Percentiles rank a stretch among this genome's conserved stretches.
Conservation (phyloP, 1,140 invertebrate species). For the Drosophila albomicans region DNA sequence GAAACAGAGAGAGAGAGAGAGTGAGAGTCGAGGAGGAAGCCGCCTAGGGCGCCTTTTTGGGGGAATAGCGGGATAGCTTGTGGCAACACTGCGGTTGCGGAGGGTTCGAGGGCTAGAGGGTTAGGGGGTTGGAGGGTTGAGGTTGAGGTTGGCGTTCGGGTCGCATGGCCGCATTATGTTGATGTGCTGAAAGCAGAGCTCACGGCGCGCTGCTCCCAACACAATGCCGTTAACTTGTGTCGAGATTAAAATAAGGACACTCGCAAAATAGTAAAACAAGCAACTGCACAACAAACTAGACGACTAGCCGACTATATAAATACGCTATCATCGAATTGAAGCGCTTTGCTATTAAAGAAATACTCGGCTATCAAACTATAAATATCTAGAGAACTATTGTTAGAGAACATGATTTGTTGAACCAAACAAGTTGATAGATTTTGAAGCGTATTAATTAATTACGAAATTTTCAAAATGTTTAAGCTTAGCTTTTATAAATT, state of each 20-base stretch:
- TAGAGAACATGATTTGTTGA: too few relatives aligned
- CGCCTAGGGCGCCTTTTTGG: constrained; percentile 15
- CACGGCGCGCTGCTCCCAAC: constrained; percentile 72
- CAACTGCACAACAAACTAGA: constrained; percentile 4
- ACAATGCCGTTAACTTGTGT: constrained; percentile 82
- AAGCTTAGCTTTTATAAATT: too few relatives aligned
- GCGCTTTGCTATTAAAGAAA: too few relatives aligned
- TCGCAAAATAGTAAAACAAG: constrained; percentile 61
- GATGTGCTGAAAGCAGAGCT: constrained; percentile 61
- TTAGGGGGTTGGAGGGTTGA: constrained; percentile 6
- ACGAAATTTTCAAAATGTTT: too few relatives aligned
- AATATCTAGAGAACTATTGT: too few relatives aligned
- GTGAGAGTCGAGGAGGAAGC: constrained; percentile 36
- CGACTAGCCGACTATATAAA: neutral
- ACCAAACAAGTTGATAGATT: too few relatives aligned
- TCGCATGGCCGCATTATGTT: constrained; percentile 65
- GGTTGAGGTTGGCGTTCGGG: constrained; percentile 2
- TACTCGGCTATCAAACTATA: too few relatives aligned
- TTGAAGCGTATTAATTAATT: too few relatives aligned
- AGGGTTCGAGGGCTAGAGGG: too few relatives aligned
- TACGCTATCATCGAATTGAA: too few relatives aligned
- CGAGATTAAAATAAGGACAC: constrained; percentile 82
- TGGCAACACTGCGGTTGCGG: constrained; percentile 40
- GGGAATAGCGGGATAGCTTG: neutral
- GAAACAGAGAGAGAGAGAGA: neutral